A percentile compares a stretch with the other conserved stretches of the same genome.
Evolutionary conservation across 2,113 vertebrate species (phyloP).

Genomic region (Struthidea cinerea): DNA sequence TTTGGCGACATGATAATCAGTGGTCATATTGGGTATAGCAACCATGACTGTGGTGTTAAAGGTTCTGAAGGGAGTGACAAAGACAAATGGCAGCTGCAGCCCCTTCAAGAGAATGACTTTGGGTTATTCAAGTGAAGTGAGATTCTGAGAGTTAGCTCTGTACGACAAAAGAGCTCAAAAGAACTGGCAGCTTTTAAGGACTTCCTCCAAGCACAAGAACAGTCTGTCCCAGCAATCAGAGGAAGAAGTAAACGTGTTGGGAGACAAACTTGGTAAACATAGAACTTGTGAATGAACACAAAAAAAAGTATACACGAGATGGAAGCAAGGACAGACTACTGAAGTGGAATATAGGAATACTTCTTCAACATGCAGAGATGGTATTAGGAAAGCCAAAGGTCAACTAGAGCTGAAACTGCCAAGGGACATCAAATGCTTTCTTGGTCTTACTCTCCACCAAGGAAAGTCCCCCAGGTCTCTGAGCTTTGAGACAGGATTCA

Average conservation of each 20-base stretch:
- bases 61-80: not conserved
- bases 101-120: not conserved
- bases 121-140: not conserved
- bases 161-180: not conserved
- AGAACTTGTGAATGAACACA: not conserved
- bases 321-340: not conserved
- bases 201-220: not conserved
- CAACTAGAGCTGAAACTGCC: not conserved
- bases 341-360: not conserved
- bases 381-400: not conserved
- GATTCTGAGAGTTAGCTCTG: not conserved
- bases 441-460: not conserved
- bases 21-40: not conserved
- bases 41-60: not conserved
- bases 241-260: not conserved
- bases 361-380: not conserved
- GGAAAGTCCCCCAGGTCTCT: not conserved
- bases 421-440: not conserved
- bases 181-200: not conserved
- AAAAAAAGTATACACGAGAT: not conserved
- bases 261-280: not conserved
- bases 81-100: not conserved
- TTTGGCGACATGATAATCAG: not conserved
- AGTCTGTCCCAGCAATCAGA: not conserved
- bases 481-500: not conserved